Percentiles rank a stretch among this genome's conserved stretches.
These are phyloP conservation scores for Platyura marginata DNA, from an alignment of 1,140 invertebrate genomes.

Conservation along the genomic window DNA sequence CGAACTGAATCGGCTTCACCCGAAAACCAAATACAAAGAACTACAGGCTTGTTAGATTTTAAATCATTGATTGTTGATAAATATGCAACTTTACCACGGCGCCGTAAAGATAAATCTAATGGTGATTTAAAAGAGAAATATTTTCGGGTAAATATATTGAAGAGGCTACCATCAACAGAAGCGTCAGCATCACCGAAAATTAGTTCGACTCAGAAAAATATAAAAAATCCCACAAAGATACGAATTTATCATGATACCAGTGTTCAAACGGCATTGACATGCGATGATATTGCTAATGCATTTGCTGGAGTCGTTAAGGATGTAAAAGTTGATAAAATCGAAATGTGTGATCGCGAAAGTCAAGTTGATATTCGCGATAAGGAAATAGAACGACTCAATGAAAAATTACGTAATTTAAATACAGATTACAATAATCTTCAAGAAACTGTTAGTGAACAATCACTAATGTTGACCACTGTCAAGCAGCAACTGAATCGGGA, in stretches of 20 bases:
- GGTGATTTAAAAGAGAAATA: constrained; percentile 28
- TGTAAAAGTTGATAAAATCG: constrained; percentile 24
- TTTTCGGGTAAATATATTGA: constrained; percentile 25
- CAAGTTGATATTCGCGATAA: constrained; percentile 44
- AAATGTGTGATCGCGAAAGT: constrained; percentile 31
- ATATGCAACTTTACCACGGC: constrained; percentile 57
- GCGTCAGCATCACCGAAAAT: constrained; percentile 7
- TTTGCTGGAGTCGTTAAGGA: constrained; percentile 33
- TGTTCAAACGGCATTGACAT: constrained; percentile 52
- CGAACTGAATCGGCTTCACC: constrained; percentile 12
- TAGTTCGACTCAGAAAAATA: constrained; percentile 24
- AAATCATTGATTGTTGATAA: constrained; percentile 37
- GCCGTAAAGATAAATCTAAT: constrained; percentile 34
- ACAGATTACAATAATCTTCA: constrained; percentile 17
- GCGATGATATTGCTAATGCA: constrained; percentile 46
- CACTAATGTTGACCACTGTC: constrained; percentile 8
- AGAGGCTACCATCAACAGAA: constrained; percentile 12
- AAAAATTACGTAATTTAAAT: constrained; percentile 29
- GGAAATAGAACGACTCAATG: constrained; percentile 36
- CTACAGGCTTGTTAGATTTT: constrained; percentile 24
- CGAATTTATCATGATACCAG: constrained; percentile 62
- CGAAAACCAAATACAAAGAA: constrained; percentile 17
- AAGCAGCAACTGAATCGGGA: constrained; percentile 34
- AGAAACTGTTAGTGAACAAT: constrained; percentile 4
- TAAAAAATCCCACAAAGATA: constrained; percentile 30